These are phyloP conservation scores for Drosophila auraria DNA, from an alignment of 1,140 invertebrate species.

Conservation along the genomic window DNA sequence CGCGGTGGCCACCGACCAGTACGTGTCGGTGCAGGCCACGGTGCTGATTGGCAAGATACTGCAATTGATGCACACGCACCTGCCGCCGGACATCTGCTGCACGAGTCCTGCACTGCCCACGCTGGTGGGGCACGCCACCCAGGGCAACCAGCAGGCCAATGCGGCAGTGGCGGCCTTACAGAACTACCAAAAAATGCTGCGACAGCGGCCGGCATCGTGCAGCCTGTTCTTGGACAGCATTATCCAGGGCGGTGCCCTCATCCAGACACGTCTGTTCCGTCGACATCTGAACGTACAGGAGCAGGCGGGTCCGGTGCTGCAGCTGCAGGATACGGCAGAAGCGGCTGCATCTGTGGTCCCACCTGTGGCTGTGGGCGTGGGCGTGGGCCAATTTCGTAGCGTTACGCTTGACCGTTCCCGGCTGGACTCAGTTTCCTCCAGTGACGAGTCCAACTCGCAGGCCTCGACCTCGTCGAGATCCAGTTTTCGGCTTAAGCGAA, in stretches of 20 bases:
- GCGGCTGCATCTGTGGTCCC: slow-evolving; percentile 15
- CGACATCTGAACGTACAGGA: slow-evolving; percentile 79
- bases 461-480: slow-evolving; percentile 69
- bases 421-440: slow-evolving; percentile 79
- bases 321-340: slow-evolving; percentile 51
- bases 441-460: slow-evolving; percentile 76
- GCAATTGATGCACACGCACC: slow-evolving; percentile 92
- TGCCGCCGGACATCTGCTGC: slow-evolving; percentile 94
- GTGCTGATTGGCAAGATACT: slow-evolving; percentile 95
- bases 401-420: slow-evolving; percentile 65
- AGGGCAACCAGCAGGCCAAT: slow-evolving; percentile 91
- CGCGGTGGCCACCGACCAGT: slow-evolving; percentile 94
- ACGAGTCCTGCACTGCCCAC: slow-evolving; percentile 93
- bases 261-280: slow-evolving; percentile 80
- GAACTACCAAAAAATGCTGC: slow-evolving; percentile 92
- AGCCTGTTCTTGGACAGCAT: slow-evolving; percentile 94
- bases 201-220: slow-evolving; percentile 90
- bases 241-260: slow-evolving; percentile 86
- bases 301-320: slow-evolving; percentile 35
- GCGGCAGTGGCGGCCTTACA: slow-evolving; percentile 92
- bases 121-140: slow-evolving; percentile 92
- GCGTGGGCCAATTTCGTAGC: slow-evolving; percentile 9
- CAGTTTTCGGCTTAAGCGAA: slow-evolving; percentile 78
- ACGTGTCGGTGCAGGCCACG: slow-evolving; percentile 95
- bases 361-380: slow-evolving; percentile 9